These are phyloP conservation scores for Spinibarbus caldwelli DNA, from an alignment of 2,797 vertebrate species.

Conservation along the genomic window DNA sequence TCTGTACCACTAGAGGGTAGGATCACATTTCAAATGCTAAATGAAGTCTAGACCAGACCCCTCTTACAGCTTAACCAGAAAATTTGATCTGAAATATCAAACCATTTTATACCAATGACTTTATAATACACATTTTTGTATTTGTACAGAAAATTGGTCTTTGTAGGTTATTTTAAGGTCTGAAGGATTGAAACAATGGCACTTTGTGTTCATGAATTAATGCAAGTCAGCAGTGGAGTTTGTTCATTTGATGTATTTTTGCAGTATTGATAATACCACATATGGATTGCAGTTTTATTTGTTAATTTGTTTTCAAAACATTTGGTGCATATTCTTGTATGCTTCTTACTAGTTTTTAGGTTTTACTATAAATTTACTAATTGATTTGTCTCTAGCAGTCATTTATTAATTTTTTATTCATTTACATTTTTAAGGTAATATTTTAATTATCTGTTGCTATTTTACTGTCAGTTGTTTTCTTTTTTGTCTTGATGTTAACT, in stretches of 20 bases:
- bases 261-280: not conserved
- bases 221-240: not conserved
- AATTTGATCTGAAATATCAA: not conserved
- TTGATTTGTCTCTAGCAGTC: too few species aligned
- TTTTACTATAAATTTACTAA: not conserved
- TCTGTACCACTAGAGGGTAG: constrained; percentile 48
- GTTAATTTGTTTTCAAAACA: not conserved
- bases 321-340: too few species aligned
- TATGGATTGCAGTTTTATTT: not conserved
- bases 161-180: not conserved
- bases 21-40: constrained; percentile 5
- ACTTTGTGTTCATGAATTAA: not conserved
- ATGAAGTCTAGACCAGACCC: not conserved
- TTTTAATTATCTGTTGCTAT: too few species aligned
- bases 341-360: not conserved
- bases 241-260: not conserved
- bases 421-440: too few species aligned
- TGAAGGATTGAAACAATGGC: not conserved
- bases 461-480: too few species aligned
- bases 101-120: not conserved
- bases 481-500: too few species aligned
- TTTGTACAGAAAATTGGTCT: not conserved
- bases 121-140: not conserved
- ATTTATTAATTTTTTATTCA: not conserved
- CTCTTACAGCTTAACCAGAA: not conserved